Percentiles rank a stretch among this genome's conserved stretches.
Evolutionary conservation across 1,140 invertebrate genomes (phyloP).

Genomic region (Teleopsis dalmanni): DNA sequence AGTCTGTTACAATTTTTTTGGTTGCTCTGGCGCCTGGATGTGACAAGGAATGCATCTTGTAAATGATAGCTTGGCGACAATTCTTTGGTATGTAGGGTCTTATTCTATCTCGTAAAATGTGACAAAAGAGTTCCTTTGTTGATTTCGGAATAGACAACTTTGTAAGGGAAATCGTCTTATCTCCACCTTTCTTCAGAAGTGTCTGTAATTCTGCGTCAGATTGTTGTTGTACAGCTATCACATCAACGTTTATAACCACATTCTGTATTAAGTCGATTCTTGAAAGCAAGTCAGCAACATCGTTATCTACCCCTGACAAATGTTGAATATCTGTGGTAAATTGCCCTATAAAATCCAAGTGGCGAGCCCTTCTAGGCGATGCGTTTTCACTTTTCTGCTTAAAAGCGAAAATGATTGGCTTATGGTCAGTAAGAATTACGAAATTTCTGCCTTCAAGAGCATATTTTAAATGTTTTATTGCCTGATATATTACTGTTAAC

Average conservation of each 20-base stretch:
- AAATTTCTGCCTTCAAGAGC: not conserved
- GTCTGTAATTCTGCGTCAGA: conserved; percentile 12
- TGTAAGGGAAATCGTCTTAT: conserved; percentile 13
- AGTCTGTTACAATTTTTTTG: conserved; percentile 1
- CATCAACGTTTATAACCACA: not conserved
- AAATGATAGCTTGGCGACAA: not conserved
- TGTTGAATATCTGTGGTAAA: not conserved
- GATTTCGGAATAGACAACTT: not conserved
- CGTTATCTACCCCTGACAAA: conserved; percentile 21
- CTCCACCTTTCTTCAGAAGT: conserved; percentile 15
- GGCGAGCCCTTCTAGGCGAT: not conserved
- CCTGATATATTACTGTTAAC: conserved; percentile 31
- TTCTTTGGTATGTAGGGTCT: not conserved
- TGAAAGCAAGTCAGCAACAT: conserved; percentile 32
- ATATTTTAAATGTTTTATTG: conserved; percentile 27
- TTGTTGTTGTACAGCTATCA: not conserved
- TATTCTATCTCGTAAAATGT: too few species aligned
- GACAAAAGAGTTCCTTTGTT: too few species aligned
- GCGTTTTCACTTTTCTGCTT: not conserved
- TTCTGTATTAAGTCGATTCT: conserved; percentile 20
- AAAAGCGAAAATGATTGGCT: not conserved
- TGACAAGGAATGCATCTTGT: conserved; percentile 1
- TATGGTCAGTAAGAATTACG: not conserved
- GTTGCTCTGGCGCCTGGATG: conserved; percentile 1
- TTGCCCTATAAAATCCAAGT: conserved; percentile 2